Evolutionary conservation across 1,140 invertebrate genomes (phyloP).

Genomic region (Drosophila serrata): DNA sequence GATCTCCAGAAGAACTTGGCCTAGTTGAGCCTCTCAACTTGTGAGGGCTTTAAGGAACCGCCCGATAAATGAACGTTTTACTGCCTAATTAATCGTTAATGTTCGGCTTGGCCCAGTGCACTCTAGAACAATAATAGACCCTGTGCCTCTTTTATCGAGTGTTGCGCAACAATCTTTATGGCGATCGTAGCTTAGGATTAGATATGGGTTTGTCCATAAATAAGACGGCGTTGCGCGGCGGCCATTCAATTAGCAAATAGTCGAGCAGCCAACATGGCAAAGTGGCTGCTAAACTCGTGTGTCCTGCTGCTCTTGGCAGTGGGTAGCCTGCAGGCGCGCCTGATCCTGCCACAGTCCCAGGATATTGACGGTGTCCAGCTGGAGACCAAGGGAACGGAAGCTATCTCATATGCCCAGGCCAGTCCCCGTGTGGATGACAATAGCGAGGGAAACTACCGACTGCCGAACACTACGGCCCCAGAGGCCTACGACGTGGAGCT

Average conservation of each 20-base stretch:
- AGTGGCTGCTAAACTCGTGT: conserved; percentile 37
- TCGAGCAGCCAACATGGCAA: conserved; percentile 91
- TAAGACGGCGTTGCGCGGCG: conserved; percentile 20
- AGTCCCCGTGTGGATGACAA: conserved; percentile 59
- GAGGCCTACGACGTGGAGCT: conserved; percentile 89
- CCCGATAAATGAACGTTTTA: conserved; percentile 21
- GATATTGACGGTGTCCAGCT: conserved; percentile 46
- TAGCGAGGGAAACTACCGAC: conserved; percentile 85
- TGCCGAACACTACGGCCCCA: conserved; percentile 87
- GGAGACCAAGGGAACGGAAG: conserved; percentile 54
- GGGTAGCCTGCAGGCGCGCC: conserved; percentile 45
- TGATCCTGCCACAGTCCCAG: conserved; percentile 17
- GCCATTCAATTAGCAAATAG: conserved; percentile 85
- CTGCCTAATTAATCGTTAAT: not conserved
- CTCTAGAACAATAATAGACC: conserved; percentile 6
- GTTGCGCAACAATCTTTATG: conserved; percentile 58
- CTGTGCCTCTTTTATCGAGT: conserved; percentile 25
- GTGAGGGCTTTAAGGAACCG: not conserved
- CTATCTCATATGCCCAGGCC: not conserved
- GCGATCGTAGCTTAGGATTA: conserved; percentile 40
- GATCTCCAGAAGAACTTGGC: conserved; percentile 1
- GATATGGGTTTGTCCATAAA: conserved; percentile 62
- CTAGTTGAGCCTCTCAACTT: not conserved
- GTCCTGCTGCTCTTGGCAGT: conserved; percentile 48
- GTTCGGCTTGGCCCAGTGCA: conserved; percentile 6